A percentile compares a stretch with the other conserved stretches of the same genome.
phyloP scores from a whole-genome alignment of 2,888 invertebrate genomes.

The Hyposoter didymator region DNA sequence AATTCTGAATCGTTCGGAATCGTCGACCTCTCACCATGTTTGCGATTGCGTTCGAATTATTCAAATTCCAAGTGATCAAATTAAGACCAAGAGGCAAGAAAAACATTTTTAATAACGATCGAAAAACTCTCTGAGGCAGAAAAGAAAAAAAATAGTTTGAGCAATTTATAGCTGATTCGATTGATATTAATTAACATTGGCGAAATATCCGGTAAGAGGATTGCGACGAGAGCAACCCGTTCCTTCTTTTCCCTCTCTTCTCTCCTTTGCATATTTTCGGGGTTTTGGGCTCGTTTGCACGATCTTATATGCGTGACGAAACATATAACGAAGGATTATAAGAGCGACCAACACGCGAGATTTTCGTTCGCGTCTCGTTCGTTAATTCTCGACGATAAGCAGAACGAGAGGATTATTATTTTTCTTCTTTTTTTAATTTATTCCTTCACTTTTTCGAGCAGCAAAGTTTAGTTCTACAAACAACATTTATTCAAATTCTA shows the following conservation, averaged over 20 bases:
- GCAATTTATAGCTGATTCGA: conserved; percentile 26
- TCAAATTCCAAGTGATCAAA: background rate
- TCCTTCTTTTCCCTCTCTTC: background rate
- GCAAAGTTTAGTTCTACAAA: background rate
- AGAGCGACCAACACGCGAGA: conserved; percentile 52
- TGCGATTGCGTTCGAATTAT: background rate
- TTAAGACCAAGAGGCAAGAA: background rate
- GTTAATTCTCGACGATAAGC: conserved; percentile 67
- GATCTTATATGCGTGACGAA: conserved; percentile 54
- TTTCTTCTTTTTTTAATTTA: conserved; percentile 39
- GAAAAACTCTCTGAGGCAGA: conserved; percentile 7
- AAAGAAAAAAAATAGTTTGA: conserved; percentile 29
- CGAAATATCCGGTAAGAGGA: conserved; percentile 22
- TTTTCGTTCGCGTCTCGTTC: conserved; percentile 61
- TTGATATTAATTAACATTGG: conserved; percentile 29
- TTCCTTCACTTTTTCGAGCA: conserved; percentile 50
- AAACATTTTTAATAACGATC: conserved; percentile 6
- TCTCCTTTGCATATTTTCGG: conserved; percentile 29
- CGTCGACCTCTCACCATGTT: background rate
- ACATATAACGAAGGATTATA: conserved; percentile 64
- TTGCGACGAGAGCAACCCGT: conserved; percentile 14
- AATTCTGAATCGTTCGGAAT: background rate
- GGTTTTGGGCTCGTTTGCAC: conserved; percentile 23
- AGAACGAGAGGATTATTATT: conserved; percentile 55
- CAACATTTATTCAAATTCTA: background rate